Conservation (phyloP, 2,113 vertebrate species). For the Pycnonotus jocosus region DNA sequence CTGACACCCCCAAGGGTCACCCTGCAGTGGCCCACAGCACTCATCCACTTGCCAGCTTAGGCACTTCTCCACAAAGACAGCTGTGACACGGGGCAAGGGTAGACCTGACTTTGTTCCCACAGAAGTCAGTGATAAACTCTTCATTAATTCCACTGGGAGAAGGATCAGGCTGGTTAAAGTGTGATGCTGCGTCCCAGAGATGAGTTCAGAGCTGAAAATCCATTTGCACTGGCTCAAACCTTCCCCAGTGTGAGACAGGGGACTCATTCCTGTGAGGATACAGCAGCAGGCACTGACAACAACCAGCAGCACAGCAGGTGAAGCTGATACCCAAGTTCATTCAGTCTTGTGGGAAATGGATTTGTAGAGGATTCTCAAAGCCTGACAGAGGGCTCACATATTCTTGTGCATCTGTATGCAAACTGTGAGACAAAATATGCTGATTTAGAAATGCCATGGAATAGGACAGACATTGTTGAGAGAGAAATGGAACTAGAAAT, state of each 20-base stretch:
- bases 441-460: background rate
- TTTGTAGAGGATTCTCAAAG: background rate
- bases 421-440: background rate
- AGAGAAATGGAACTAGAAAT: background rate
- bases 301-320: constrained; percentile 57
- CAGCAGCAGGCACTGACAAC: constrained; percentile 54
- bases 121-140: background rate
- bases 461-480: background rate
- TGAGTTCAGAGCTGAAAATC: background rate
- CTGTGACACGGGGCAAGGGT: background rate
- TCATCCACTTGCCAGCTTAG: background rate
- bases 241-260: background rate
- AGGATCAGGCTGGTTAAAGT: background rate
- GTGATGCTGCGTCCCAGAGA: background rate
- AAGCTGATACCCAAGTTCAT: background rate
- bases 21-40: background rate
- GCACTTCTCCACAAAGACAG: background rate
- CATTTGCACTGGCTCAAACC: background rate
- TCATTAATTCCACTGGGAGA: background rate
- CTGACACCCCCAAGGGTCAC: constrained; percentile 11
- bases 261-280: constrained; percentile 60
- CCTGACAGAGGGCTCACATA: background rate
- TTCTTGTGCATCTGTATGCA: background rate
- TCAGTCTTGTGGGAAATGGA: background rate
- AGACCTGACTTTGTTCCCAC: background rate